phyloP scores from a whole-genome alignment of 2,113 vertebrate genomes.

The Odontophorus gujanensis region DNA sequence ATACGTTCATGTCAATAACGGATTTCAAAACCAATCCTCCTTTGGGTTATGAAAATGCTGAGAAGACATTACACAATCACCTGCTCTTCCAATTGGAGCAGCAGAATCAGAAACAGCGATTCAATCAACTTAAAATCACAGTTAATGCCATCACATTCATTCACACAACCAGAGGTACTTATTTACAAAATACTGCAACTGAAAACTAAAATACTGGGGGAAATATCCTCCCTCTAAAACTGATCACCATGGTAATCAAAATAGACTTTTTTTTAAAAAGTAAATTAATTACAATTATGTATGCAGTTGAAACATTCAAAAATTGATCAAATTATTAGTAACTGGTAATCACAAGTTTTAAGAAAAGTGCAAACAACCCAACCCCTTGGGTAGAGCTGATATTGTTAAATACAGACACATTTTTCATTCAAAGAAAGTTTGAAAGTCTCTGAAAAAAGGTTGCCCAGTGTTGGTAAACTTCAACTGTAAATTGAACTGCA shows the following conservation, averaged over 20 bases:
- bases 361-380: neutral
- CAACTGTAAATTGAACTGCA: neutral
- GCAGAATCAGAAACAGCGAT: neutral
- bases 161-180: neutral
- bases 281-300: neutral
- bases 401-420: neutral
- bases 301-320: neutral
- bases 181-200: neutral
- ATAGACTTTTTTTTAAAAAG: neutral
- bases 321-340: neutral
- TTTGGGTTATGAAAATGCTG: neutral
- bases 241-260: neutral
- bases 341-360: neutral
- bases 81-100: neutral
- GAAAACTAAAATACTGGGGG: neutral
- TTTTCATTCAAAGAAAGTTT: neutral
- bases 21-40: neutral
- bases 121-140: neutral
- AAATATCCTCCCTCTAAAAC: neutral
- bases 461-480: neutral
- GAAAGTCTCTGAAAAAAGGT: neutral
- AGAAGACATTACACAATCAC: neutral
- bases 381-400: neutral
- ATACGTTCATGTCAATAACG: neutral
- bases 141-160: neutral